phyloP scores from a whole-genome alignment of 2,113 vertebrate species.

The Syngnathus floridae region DNA sequence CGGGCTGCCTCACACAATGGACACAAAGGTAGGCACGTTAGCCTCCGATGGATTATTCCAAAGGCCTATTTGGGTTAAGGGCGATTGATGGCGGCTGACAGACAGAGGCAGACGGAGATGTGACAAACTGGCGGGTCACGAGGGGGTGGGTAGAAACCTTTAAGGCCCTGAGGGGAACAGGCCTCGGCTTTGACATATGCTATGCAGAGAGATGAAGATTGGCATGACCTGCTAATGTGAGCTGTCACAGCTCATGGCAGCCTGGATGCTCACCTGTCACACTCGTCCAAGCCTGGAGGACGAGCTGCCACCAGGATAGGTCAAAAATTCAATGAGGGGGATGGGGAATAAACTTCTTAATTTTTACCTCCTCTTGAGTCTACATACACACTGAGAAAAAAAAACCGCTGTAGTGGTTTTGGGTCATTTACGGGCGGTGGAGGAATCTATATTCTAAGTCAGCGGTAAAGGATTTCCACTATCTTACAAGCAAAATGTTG shows the following conservation, averaged over 20 bases:
- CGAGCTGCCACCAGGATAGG: slow-evolving; percentile 55
- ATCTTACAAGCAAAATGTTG: slow-evolving; percentile 39
- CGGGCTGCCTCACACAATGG: slow-evolving; percentile 40
- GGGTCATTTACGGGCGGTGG: slow-evolving; percentile 43
- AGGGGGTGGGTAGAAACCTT: slow-evolving; percentile 32
- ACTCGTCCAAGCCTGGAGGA: slow-evolving; percentile 40
- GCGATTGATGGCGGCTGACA: slow-evolving; percentile 57
- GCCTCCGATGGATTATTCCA: slow-evolving; percentile 35
- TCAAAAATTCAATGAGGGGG: slow-evolving; percentile 49
- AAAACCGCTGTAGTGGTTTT: slow-evolving; percentile 3
- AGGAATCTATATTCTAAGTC: slow-evolving; percentile 15
- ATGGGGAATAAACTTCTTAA: slow-evolving; percentile 12
- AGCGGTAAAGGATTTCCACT: slow-evolving; percentile 28
- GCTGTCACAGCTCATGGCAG: slow-evolving; percentile 59
- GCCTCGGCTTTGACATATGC: slow-evolving; percentile 66
- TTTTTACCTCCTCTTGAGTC: slow-evolving; percentile 14
- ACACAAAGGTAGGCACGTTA: slow-evolving; percentile 56
- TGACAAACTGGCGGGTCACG: slow-evolving; percentile 53
- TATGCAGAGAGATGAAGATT: slow-evolving; percentile 64
- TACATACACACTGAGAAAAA: not conserved
- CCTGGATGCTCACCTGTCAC: slow-evolving; percentile 58
- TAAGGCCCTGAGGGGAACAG: slow-evolving; percentile 51
- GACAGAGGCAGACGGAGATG: slow-evolving; percentile 54
- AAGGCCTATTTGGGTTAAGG: slow-evolving; percentile 34
- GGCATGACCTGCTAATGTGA: slow-evolving; percentile 66